Base-by-base conservation (phyloP, 2,888 invertebrate species). In the Ashinkailepas kermadecensis region DNA sequence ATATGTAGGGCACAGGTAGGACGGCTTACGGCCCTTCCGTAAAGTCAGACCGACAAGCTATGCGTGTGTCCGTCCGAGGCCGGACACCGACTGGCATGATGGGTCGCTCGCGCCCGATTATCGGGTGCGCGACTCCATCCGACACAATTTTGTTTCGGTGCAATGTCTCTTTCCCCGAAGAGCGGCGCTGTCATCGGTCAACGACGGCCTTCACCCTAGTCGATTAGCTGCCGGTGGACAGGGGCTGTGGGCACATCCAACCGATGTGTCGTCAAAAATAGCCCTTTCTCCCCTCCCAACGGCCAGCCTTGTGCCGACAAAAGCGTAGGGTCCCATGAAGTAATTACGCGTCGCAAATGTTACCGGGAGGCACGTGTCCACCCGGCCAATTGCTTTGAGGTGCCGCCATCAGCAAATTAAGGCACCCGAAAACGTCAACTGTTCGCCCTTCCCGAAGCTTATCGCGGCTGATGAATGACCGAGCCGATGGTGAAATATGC, bases 321-420 rank as follows among this genome's bases (percentile, higher is more conserved):
- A 70, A 15, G 70, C 70, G 13, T 39, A 39, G 15, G 39, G 0
- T 15, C 15, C 65, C 56, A 21, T 21, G 54, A 54, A 39, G 74
- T 54, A 74, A 74, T 74, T 74, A 56, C 23, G 54, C 10, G 74
- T 56, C 74, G 21, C 74, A 74, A 74, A 74, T 74, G 74, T 74
- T 74, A 74, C 56, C 21, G 56, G 54, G 7, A n/a, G 56, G 56
- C 74, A 74, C 74, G 74, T 74, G 74, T 56, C 54, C 21, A 59
- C 59, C 9, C 74, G 21, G 23, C 56, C 11, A 18, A 15, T 56
- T 10, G 54, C 74, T 74, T 74, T 74, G 74, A 74, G 56, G 74
- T 74, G 21, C 74, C 74, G 74, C 74, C 70, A 56, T 74, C 74
- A 56, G 74, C 74, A 74, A 74, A 74, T 74, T 74, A 56, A 56